Evolutionary conservation across 1,140 invertebrate genomes (phyloP), one percentile per base, ranked within the genome.

Genomic region (Diabrotica undecimpunctata): DNA sequence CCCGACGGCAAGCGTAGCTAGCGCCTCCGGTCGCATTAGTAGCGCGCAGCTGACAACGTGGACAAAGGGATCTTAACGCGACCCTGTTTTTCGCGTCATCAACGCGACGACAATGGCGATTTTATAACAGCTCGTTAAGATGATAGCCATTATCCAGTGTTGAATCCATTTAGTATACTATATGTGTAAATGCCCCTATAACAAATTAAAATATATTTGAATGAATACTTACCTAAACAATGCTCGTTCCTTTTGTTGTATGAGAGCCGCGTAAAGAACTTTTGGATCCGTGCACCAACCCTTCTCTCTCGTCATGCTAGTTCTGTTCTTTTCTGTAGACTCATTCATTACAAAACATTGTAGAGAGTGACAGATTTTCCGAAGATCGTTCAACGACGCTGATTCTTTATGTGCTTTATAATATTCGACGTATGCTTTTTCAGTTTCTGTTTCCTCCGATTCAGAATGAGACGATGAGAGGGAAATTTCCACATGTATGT

Each of bases 211-310:
- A 25, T 25, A 25, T 25, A 25, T 25, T 2, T 25, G 25, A 6
- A 46, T 46, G 41, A 46, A 5, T 10, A 46, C 8, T 36, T 82
- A 76, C n/a, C 83, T 77, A 41, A 75, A 80, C 72, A 81, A 74
- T 2, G 83, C 83, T 65, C 82, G 75, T 11, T 73, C 67, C 54
- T 83, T 82, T 55, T 85, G 83, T 38, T 74, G 71, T 39, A 76
- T 64, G 70, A 85, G 74, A 6, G 82, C 79, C 25, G 67, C 67
- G 37, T 70, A 62, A 6, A 79, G 11, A 0, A 72, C 51, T 8
- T 58, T 8, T 0, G 72, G 70, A 38, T 79, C 72, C 13, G 71
- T 74, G 52, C 63, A 67, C 75, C 75, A 78, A 36, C 72, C 72
- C 50, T 72, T 69, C 7, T 53, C 68, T 14, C 10, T 62, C 1